Conservation (phyloP, 2,113 vertebrate genomes). For the Nannobrachium achirus region DNA sequence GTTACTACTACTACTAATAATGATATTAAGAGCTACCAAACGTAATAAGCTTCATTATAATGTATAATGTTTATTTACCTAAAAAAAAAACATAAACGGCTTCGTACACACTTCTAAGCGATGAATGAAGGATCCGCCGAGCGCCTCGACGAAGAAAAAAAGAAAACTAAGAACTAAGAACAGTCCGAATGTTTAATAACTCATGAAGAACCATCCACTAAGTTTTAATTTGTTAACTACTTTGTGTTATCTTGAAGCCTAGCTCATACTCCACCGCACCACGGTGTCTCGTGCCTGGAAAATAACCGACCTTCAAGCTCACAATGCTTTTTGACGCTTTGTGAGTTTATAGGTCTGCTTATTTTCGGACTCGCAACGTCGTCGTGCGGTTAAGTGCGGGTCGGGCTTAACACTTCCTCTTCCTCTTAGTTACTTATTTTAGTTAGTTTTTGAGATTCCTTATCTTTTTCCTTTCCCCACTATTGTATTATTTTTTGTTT, state of each 20-base stretch:
- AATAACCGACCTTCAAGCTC: too few species aligned
- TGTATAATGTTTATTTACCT: constrained; percentile 65
- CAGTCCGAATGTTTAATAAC: constrained; percentile 60
- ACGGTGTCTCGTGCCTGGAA: too few species aligned
- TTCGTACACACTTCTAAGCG: constrained; percentile 32
- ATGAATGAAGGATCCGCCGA: constrained; percentile 51
- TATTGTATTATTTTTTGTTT: constrained; percentile 71
- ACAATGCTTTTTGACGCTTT: too few species aligned
- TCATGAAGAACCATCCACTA: constrained; percentile 25
- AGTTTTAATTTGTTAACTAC: constrained; percentile 54
- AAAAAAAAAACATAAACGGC: constrained; percentile 2
- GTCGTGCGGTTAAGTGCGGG: too few species aligned
- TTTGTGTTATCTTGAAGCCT: constrained; percentile 43
- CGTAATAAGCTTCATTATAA: constrained; percentile 72
- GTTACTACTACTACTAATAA: constrained; percentile 43
- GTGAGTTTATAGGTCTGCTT: too few species aligned
- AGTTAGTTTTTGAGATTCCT: too few species aligned
- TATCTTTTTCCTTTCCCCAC: constrained; percentile 35
- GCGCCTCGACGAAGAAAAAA: not conserved
- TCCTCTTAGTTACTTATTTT: too few species aligned
- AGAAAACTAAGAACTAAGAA: constrained; percentile 22
- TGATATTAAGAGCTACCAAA: constrained; percentile 60
- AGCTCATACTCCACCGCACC: too few species aligned
- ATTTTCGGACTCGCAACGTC: too few species aligned
- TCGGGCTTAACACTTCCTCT: too few species aligned